A percentile compares a stretch with the other conserved stretches of the same genome.
Evolutionary conservation across 2,113 vertebrate genomes (phyloP).

Genomic region (Arvicanthis niloticus): DNA sequence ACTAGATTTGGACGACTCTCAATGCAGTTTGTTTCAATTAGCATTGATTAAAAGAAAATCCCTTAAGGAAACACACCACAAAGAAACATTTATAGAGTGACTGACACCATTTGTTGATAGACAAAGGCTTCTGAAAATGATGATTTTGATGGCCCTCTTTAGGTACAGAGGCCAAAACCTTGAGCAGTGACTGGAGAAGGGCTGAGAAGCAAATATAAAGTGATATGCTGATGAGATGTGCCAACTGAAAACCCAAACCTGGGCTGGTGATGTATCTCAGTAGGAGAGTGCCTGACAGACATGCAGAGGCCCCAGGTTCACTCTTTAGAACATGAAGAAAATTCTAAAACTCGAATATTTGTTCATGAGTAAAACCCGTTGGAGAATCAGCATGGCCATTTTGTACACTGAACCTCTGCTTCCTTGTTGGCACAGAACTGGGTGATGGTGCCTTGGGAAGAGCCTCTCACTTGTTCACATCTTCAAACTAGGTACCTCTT

Average conservation of each 20-base stretch:
- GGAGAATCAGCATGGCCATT: background rate
- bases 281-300: no score
- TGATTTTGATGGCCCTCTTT: background rate
- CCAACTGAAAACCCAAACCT: background rate
- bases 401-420: background rate
- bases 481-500: background rate
- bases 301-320: background rate
- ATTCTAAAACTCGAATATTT: background rate
- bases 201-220: slow-evolving; percentile 11
- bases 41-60: slow-evolving; percentile 5
- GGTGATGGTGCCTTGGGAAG: background rate
- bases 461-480: background rate
- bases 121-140: background rate
- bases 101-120: background rate
- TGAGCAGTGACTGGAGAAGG: background rate
- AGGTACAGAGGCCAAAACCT: background rate
- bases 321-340: background rate
- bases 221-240: background rate
- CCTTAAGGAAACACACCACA: background rate
- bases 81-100: background rate
- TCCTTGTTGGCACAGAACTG: background rate
- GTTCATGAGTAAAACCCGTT: background rate
- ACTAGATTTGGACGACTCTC: background rate
- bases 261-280: background rate
- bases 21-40: background rate